These are phyloP conservation scores for Machimus atricapillus DNA, from an alignment of 2,888 invertebrate genomes.

Conservation along the genomic window DNA sequence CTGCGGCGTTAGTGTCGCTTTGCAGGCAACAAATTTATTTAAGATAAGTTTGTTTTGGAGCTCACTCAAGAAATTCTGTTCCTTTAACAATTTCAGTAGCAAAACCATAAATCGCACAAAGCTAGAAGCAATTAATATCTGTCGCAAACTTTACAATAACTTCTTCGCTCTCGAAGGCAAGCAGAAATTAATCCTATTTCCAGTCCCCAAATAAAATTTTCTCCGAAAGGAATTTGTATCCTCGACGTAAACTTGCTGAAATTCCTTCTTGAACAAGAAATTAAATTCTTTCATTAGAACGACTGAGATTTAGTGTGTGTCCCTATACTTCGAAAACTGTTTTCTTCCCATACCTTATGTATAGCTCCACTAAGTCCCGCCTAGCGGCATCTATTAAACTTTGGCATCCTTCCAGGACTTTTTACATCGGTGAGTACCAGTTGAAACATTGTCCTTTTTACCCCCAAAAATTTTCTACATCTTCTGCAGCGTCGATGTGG, in stretches of 20 bases:
- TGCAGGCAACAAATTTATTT: background rate
- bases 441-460: slow-evolving; percentile 17
- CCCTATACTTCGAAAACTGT: background rate
- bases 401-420: slow-evolving; percentile 17
- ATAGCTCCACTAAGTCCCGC: background rate
- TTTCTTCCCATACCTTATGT: background rate
- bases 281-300: slow-evolving; percentile 22
- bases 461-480: background rate
- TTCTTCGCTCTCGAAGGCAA: background rate
- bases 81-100: background rate
- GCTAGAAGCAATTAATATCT: background rate
- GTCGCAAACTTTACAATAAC: slow-evolving; percentile 4
- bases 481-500: background rate
- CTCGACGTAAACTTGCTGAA: background rate
- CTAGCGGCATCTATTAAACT: background rate
- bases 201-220: slow-evolving; percentile 2
- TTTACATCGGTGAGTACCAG: background rate
- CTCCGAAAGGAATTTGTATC: background rate
- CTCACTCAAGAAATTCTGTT: background rate
- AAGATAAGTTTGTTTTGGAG: background rate
- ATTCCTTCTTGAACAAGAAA: slow-evolving; percentile 13
- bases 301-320: slow-evolving; percentile 10
- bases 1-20: background rate
- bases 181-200: slow-evolving; percentile 20
- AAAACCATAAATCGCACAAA: background rate